Evolutionary conservation across 2,888 invertebrate species (phyloP).

Genomic region (Dexiosoma caninum): DNA sequence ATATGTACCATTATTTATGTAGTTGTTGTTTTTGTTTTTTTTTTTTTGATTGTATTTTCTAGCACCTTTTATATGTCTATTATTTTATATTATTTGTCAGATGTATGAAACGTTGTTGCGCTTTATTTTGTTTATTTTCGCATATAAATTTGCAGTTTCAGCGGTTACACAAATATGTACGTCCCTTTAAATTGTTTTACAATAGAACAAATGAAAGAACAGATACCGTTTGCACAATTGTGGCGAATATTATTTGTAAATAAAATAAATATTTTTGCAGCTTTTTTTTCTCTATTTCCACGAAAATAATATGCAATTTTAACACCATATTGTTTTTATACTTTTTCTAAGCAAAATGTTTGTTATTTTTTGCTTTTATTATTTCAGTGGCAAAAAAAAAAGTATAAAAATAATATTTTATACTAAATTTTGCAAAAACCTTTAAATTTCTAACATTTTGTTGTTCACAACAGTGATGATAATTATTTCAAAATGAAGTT

Average conservation of each 20-base stretch:
- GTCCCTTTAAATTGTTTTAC: constrained; percentile 4
- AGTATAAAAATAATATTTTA: too few relatives aligned
- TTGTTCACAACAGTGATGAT: background rate
- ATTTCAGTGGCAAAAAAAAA: constrained; percentile 4
- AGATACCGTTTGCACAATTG: background rate
- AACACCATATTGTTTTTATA: constrained; percentile 20
- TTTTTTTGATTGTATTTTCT: constrained; percentile 26
- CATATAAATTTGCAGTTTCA: constrained; percentile 7
- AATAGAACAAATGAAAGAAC: background rate
- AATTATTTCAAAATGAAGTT: too few relatives aligned
- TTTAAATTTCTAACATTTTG: background rate
- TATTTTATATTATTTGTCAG: constrained; percentile 44
- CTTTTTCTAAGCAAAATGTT: constrained; percentile 24
- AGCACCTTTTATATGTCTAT: constrained; percentile 44
- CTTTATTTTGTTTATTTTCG: constrained; percentile 3
- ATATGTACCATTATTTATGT: constrained; percentile 28
- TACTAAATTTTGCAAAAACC: background rate
- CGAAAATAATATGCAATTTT: constrained; percentile 37
- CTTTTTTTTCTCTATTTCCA: background rate
- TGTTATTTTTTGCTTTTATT: background rate
- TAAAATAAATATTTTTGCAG: constrained; percentile 45
- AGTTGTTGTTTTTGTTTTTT: too few relatives aligned
- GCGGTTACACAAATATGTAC: background rate
- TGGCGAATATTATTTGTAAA: constrained; percentile 35
- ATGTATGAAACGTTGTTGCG: background rate